phyloP scores from a whole-genome alignment of 2,113 vertebrate species.

The Craseonycteris thonglongyai region DNA sequence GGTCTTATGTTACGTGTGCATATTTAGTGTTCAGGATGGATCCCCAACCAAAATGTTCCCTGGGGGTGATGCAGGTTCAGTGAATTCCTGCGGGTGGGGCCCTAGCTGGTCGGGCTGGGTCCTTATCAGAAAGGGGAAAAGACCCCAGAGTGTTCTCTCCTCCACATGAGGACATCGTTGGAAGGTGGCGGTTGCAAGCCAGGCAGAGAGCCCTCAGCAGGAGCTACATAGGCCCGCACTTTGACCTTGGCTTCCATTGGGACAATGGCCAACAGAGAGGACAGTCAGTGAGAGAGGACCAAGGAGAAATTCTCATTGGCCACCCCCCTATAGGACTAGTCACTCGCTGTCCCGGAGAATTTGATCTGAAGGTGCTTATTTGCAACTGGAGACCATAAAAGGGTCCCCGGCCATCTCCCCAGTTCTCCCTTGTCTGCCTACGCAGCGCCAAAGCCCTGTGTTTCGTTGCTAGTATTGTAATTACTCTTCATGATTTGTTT shows the following conservation, averaged over 20 bases:
- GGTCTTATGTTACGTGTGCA: neutral
- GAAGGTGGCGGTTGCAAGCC: neutral
- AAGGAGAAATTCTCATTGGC: neutral
- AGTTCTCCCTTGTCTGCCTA: neutral
- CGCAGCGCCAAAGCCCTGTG: neutral
- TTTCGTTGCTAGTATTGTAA: neutral
- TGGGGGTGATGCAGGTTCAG: neutral
- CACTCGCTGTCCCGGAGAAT: neutral
- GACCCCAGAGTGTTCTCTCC: neutral
- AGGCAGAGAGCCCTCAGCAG: neutral
- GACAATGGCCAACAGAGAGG: neutral
- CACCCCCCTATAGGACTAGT: neutral
- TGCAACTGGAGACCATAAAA: neutral
- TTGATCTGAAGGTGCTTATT: neutral
- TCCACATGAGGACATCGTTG: neutral
- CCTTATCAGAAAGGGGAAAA: neutral
- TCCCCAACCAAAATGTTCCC: neutral
- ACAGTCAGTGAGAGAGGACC: neutral
- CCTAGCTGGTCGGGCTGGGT: neutral
- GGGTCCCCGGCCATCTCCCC: neutral
- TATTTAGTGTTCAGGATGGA: neutral
- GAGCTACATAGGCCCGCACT: neutral
- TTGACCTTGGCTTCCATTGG: neutral
- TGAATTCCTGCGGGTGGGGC: neutral
- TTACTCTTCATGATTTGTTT: neutral